Conservation (phyloP, 2,888 invertebrate genomes). For the Megaustenia siamemsis region DNA sequence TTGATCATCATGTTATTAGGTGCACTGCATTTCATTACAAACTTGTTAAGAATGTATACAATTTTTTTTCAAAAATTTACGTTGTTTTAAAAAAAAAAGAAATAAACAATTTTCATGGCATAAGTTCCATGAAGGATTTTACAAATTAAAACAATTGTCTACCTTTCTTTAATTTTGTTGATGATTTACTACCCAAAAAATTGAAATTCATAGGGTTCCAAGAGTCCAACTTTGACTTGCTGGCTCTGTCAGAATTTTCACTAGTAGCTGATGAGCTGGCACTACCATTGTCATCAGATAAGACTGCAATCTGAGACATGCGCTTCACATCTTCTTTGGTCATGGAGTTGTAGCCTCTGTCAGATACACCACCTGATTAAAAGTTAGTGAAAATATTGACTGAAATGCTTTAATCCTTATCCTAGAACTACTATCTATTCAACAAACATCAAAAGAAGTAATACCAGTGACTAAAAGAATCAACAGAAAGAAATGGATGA, state of each 20-base stretch:
- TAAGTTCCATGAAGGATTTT: too few relatives aligned
- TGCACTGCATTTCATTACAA: too few relatives aligned
- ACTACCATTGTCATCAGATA: constrained; percentile 45
- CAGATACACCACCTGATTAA: constrained; percentile 80
- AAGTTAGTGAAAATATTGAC: neutral
- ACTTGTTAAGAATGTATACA: too few relatives aligned
- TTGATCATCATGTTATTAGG: too few relatives aligned
- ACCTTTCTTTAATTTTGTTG: constrained; percentile 55
- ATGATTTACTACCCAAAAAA: constrained; percentile 52
- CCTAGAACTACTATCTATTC: too few relatives aligned
- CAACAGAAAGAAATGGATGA: too few relatives aligned
- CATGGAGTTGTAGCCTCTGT: constrained; percentile 82
- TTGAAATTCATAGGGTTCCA: constrained; percentile 67
- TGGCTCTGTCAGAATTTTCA: constrained; percentile 36
- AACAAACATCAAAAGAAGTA: too few relatives aligned
- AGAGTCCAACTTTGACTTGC: constrained; percentile 62
- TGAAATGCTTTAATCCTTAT: too few relatives aligned
- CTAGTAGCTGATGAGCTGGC: constrained; percentile 43
- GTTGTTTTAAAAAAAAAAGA: too few relatives aligned
- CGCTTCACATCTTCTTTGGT: constrained; percentile 80
- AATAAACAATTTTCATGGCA: too few relatives aligned
- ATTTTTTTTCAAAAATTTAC: too few relatives aligned
- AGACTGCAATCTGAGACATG: constrained; percentile 61
- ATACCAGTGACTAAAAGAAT: too few relatives aligned
- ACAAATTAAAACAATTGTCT: neutral